A percentile compares a stretch with the other conserved stretches of the same genome.
These are phyloP conservation scores for Choloepus didactylus DNA, from an alignment of 2,797 vertebrate genomes.

Conservation along the genomic window DNA sequence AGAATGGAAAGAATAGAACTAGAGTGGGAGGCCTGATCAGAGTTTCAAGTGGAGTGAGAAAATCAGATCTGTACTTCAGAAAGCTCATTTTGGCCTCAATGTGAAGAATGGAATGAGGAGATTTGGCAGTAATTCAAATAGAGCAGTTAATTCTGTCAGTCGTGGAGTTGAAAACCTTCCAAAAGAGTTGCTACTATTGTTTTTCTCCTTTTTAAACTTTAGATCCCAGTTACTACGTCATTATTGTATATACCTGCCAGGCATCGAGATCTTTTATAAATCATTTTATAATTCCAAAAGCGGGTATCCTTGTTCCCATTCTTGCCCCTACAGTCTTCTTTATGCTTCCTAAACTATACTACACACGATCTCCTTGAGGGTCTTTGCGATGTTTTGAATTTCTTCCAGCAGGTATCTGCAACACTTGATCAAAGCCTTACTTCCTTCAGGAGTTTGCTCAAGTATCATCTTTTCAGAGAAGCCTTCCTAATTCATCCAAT, in stretches of 20 bases:
- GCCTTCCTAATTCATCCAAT: neutral
- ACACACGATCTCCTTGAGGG: neutral
- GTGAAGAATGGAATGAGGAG: neutral
- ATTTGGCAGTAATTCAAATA: slow-evolving; percentile 14
- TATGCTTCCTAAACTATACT: neutral
- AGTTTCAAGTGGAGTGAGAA: neutral
- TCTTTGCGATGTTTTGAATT: neutral
- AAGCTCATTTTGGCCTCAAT: slow-evolving; percentile 29
- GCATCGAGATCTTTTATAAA: neutral
- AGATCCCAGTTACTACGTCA: neutral
- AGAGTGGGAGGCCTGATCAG: neutral
- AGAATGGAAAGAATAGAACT: neutral
- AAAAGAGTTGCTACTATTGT: neutral
- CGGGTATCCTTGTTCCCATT: neutral
- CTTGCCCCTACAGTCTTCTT: neutral
- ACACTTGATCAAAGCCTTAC: neutral
- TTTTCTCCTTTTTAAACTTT: slow-evolving; percentile 7
- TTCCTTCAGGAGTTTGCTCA: slow-evolving; percentile 34
- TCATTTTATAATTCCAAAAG: neutral
- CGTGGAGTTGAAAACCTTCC: neutral
- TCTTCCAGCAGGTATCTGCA: neutral
- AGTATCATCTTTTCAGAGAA: neutral
- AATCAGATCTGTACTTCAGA: neutral
- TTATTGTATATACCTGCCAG: neutral
- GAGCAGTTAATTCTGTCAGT: neutral